Percentiles rank a stretch among this genome's conserved stretches.
Conservation (phyloP, 2,888 invertebrate genomes). For the Hypena proboscidalis region DNA sequence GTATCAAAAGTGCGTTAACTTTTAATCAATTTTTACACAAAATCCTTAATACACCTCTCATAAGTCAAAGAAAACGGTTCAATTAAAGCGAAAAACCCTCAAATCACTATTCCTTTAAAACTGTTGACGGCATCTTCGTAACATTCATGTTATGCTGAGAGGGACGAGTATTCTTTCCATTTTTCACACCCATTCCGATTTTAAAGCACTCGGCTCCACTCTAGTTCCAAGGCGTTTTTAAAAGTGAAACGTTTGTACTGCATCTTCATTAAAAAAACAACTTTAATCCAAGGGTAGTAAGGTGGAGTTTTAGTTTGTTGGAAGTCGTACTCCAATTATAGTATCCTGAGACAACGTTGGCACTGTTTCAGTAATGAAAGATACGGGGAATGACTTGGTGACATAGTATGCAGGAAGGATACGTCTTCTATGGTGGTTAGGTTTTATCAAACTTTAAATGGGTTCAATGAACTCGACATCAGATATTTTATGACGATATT, state of each 20-base stretch:
- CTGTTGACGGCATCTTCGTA: constrained; percentile 28
- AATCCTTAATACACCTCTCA: too few species aligned
- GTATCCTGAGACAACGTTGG: constrained; percentile 39
- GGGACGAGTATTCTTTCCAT: constrained; percentile 46
- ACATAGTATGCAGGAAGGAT: constrained; percentile 34
- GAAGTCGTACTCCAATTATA: constrained; percentile 41
- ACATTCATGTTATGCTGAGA: constrained; percentile 32
- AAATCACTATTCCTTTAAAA: constrained; percentile 4
- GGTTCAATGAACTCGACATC: too few species aligned
- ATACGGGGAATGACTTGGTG: constrained; percentile 39
- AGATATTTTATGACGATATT: too few species aligned
- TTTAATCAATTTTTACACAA: too few species aligned
- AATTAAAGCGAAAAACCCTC: neutral
- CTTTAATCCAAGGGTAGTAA: constrained; percentile 30
- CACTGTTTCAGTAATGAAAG: constrained; percentile 62
- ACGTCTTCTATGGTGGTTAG: constrained; percentile 22
- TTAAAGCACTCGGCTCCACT: constrained; percentile 58
- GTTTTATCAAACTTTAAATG: neutral
- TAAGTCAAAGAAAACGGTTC: neutral
- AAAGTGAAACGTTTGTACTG: constrained; percentile 60
- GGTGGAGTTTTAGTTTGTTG: constrained; percentile 25
- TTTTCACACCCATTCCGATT: constrained; percentile 63
- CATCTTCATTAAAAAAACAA: constrained; percentile 33
- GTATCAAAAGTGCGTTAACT: too few species aligned
- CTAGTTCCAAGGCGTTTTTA: constrained; percentile 57